Evolutionary conservation across 2,888 invertebrate genomes (phyloP).

Genomic region (Drosophila mercatorum): DNA sequence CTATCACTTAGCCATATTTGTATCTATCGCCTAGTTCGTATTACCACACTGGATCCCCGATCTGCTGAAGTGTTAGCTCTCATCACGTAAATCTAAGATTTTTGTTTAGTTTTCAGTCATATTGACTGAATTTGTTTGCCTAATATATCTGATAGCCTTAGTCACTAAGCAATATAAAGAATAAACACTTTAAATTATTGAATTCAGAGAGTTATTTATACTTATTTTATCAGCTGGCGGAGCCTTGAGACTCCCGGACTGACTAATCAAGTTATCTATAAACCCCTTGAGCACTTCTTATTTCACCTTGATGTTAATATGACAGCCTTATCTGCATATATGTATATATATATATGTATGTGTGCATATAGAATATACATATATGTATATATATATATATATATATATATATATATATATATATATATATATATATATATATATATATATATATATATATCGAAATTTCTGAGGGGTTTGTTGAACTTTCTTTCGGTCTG

Average conservation of each 20-base stretch:
- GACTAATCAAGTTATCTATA: conserved; percentile 36
- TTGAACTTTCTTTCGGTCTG: conserved; percentile 44
- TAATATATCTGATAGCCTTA: conserved; percentile 27
- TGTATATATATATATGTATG: neutral
- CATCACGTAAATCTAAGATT: conserved; percentile 35
- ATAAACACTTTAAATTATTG: conserved; percentile 34
- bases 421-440: neutral
- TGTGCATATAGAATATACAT: neutral
- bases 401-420: neutral
- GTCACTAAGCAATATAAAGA: conserved; percentile 45
- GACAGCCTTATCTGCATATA: conserved; percentile 3
- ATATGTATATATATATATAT: neutral
- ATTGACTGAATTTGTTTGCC: conserved; percentile 71
- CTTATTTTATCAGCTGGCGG: conserved; percentile 27
- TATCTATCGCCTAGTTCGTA: conserved; percentile 37
- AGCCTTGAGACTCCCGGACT: conserved; percentile 39
- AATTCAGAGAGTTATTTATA: conserved; percentile 10
- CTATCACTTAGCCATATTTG: conserved; percentile 19
- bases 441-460: neutral
- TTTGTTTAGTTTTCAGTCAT: conserved; percentile 70
- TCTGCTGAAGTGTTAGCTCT: conserved; percentile 32
- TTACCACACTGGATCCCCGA: conserved; percentile 29
- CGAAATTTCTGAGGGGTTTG: conserved; percentile 30
- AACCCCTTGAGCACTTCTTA: conserved; percentile 20
- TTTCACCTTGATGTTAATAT: conserved; percentile 37